A percentile compares a stretch with the other conserved stretches of the same genome.
These are phyloP conservation scores for Chydorus sphaericus DNA, from an alignment of 2,888 invertebrate genomes.

Conservation along the genomic window DNA sequence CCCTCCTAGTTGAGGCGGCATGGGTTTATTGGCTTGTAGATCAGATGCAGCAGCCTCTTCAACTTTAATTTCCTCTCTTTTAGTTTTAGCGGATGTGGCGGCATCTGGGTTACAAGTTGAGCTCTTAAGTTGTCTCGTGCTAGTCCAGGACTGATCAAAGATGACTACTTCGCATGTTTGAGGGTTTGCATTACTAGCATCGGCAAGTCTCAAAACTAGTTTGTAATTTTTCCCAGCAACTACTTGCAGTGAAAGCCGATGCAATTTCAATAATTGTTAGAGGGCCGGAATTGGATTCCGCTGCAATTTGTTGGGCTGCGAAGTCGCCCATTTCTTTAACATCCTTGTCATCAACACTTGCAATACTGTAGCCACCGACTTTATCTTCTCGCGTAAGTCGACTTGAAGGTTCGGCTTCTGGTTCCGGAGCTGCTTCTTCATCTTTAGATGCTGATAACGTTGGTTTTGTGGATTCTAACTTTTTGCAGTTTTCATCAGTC, in stretches of 20 bases:
- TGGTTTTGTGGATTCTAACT: not conserved
- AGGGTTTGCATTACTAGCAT: conserved; percentile 45
- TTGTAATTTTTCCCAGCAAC: not conserved
- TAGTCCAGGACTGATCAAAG: conserved; percentile 3
- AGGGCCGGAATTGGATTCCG: not conserved
- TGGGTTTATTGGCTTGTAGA: too few species aligned
- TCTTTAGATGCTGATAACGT: not conserved
- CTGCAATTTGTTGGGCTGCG: not conserved
- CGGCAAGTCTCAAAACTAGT: not conserved
- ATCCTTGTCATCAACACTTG: not conserved
- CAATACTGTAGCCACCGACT: too few species aligned
- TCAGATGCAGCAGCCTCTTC: not conserved
- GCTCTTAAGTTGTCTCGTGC: not conserved
- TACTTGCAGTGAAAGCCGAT: not conserved
- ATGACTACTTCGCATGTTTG: conserved; percentile 39
- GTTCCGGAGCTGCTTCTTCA: not conserved
- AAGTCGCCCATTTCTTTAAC: not conserved
- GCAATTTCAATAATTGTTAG: not conserved
- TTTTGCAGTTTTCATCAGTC: not conserved
- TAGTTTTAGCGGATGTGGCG: not conserved
- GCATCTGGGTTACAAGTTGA: not conserved
- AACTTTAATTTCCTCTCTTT: not conserved
- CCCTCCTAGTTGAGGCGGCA: not conserved
- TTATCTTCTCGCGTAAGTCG: not conserved
- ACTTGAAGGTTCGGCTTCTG: not conserved